Percentiles rank a stretch among this genome's conserved stretches.
These are phyloP conservation scores for Tenrec ecaudatus DNA, from an alignment of 2,113 vertebrate species.

Conservation along the genomic window DNA sequence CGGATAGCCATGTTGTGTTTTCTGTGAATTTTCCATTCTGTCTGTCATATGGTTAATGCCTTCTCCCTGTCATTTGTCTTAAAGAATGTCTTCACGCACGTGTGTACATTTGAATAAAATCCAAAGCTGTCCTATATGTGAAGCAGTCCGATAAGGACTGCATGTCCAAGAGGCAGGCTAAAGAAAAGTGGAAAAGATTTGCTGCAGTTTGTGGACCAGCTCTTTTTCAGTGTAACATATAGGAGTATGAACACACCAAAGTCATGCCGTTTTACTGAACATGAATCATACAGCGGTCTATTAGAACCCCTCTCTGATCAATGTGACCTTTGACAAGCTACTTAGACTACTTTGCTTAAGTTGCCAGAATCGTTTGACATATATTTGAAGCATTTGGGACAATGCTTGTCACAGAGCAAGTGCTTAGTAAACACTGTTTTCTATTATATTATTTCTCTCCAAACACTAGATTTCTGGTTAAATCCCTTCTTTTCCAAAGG, in stretches of 20 bases:
- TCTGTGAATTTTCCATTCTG: not conserved
- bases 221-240: not conserved
- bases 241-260: not conserved
- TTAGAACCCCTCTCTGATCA: not conserved
- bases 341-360: not conserved
- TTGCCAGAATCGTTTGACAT: not conserved
- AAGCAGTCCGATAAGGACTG: not conserved
- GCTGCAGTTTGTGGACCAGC: not conserved
- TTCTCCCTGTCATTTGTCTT: not conserved
- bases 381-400: conserved; percentile 12
- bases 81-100: not conserved
- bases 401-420: not conserved
- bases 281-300: not conserved
- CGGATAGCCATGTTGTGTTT: not conserved
- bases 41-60: not conserved
- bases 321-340: not conserved
- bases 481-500: not conserved
- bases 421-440: conserved; percentile 5
- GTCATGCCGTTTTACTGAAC: not conserved
- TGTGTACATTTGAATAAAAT: conserved; percentile 17
- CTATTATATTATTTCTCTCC: not conserved
- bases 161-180: not conserved
- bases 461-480: not conserved
- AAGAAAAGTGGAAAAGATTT: not conserved
- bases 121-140: too few relatives aligned